A percentile compares a stretch with the other conserved stretches of the same genome.
phyloP scores from a whole-genome alignment of 2,113 vertebrate species.

The Pipa parva region DNA sequence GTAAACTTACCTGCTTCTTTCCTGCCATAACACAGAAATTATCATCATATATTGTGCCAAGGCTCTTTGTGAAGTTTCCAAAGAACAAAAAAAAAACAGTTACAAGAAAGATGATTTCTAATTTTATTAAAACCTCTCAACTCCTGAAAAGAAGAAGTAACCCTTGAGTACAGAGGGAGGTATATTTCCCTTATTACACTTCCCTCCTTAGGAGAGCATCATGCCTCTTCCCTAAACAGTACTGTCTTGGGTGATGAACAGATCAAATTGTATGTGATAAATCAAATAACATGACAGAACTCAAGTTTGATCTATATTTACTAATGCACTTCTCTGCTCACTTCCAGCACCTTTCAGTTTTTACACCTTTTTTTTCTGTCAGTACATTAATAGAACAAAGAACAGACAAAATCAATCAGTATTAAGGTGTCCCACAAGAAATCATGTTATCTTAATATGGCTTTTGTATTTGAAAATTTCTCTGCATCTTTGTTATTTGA shows the following conservation, averaged over 20 bases:
- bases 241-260: background rate
- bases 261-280: background rate
- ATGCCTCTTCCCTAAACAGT: background rate
- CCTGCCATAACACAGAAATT: too few relatives aligned
- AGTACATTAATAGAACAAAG: background rate
- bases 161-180: background rate
- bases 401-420: background rate
- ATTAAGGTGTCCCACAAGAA: background rate
- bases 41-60: too few relatives aligned
- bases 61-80: too few relatives aligned
- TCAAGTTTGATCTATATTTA: background rate
- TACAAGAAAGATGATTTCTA: too few relatives aligned
- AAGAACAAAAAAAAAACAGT: too few relatives aligned
- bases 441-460: slow-evolving; percentile 23
- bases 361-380: background rate
- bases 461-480: slow-evolving; percentile 10
- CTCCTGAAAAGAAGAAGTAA: background rate
- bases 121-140: too few relatives aligned
- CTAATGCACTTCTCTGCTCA: background rate
- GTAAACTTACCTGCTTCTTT: too few relatives aligned
- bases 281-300: background rate
- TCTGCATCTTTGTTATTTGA: background rate
- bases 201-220: background rate
- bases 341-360: background rate
- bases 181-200: background rate